phyloP scores from a whole-genome alignment of 2,888 invertebrate genomes.

The Dryococelus australis region DNA sequence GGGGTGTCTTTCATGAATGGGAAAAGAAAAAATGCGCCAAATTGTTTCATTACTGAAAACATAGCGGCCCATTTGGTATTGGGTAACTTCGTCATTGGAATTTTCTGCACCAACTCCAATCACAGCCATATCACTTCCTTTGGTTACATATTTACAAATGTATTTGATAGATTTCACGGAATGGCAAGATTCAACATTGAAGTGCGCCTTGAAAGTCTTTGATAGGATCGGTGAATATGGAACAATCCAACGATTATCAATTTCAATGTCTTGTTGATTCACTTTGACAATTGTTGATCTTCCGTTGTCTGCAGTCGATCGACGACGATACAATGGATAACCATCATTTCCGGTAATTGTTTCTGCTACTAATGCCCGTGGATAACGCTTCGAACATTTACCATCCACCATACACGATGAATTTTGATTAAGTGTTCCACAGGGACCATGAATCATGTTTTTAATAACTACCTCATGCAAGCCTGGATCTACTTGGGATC shows the following conservation, averaged over 20 bases:
- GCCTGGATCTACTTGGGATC: slow-evolving; percentile 48
- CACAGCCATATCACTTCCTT: slow-evolving; percentile 49
- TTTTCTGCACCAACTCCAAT: slow-evolving; percentile 40
- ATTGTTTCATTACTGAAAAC: slow-evolving; percentile 54
- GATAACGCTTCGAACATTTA: slow-evolving; percentile 49
- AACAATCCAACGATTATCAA: slow-evolving; percentile 19
- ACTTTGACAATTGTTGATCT: slow-evolving; percentile 16
- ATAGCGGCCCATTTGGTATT: slow-evolving; percentile 49
- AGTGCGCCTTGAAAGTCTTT: not conserved
- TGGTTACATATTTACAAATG: slow-evolving; percentile 51
- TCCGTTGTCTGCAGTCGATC: slow-evolving; percentile 48
- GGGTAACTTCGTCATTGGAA: slow-evolving; percentile 45
- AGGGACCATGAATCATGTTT: slow-evolving; percentile 56
- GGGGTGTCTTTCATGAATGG: slow-evolving; percentile 42
- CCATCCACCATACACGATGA: slow-evolving; percentile 44
- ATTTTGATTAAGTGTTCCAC: slow-evolving; percentile 48
- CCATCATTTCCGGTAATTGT: slow-evolving; percentile 49
- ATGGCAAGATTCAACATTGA: not conserved
- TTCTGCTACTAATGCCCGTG: slow-evolving; percentile 47
- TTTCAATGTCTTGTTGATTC: not conserved
- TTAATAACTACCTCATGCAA: slow-evolving; percentile 53
- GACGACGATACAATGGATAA: slow-evolving; percentile 51
- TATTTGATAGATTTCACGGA: slow-evolving; percentile 39
- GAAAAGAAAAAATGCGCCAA: slow-evolving; percentile 53
- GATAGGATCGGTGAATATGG: not conserved